Evolutionary conservation across 2,888 invertebrate species (phyloP).

Genomic region (Chromoteleia sp.): DNA sequence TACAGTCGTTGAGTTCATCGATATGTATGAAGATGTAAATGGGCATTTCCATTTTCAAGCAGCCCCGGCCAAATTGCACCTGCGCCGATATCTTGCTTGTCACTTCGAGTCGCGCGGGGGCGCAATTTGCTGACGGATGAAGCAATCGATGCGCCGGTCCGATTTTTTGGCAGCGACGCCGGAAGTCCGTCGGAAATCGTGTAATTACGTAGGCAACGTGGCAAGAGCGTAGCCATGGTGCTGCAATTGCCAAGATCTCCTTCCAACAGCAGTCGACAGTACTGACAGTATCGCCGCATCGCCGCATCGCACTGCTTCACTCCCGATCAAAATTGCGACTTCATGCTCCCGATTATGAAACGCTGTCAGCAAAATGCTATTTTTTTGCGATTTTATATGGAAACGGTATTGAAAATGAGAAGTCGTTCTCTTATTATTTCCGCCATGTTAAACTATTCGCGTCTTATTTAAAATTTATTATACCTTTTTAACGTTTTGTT

Average conservation of each 20-base stretch:
- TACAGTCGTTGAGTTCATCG: conserved; percentile 59
- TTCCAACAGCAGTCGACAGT: conserved; percentile 50
- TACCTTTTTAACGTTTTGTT: no score
- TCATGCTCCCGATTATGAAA: conserved; percentile 28
- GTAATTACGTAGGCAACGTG: conserved; percentile 62
- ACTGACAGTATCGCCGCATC: conserved; percentile 52
- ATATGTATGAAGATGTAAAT: conserved; percentile 67
- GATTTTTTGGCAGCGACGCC: conserved; percentile 40
- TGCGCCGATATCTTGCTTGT: conserved; percentile 34
- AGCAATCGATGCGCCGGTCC: conserved; percentile 13
- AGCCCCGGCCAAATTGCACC: conserved; percentile 32
- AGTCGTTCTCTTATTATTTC: neutral
- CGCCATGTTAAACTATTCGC: no score
- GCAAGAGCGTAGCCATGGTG: conserved; percentile 15
- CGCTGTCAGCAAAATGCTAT: conserved; percentile 48
- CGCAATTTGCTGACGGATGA: conserved; percentile 18
- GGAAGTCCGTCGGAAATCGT: conserved; percentile 53
- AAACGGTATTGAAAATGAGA: conserved; percentile 17
- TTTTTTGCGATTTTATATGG: conserved; percentile 17
- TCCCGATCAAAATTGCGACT: conserved; percentile 53
- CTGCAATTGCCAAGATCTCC: conserved; percentile 57
- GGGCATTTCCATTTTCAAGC: conserved; percentile 49
- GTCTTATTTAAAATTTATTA: no score
- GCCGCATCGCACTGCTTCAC: conserved; percentile 15
- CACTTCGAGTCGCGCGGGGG: conserved; percentile 8